phyloP scores from a whole-genome alignment of 2,888 invertebrate species.

The Eilema depressum region DNA sequence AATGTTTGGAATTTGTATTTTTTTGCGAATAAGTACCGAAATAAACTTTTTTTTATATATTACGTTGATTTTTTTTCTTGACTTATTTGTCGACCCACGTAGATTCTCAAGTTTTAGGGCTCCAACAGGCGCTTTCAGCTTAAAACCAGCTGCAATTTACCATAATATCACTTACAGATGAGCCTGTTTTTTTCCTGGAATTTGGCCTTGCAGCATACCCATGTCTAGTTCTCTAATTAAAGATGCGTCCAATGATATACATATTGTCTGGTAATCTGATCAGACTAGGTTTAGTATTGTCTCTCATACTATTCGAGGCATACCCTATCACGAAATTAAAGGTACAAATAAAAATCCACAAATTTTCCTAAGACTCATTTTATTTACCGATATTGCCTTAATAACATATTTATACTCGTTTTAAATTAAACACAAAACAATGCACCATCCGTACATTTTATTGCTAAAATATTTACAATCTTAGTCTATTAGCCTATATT shows the following conservation, averaged over 20 bases:
- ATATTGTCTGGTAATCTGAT: too few species aligned
- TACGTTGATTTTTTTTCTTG: neutral
- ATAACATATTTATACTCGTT: slow-evolving; percentile 33
- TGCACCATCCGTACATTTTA: slow-evolving; percentile 29
- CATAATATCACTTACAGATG: too few species aligned
- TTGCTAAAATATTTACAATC: slow-evolving; percentile 52
- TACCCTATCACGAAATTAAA: too few species aligned
- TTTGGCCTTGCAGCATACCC: too few species aligned
- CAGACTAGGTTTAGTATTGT: too few species aligned
- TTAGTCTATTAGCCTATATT: slow-evolving; percentile 53
- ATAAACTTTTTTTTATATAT: slow-evolving; percentile 29
- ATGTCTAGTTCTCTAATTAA: too few species aligned
- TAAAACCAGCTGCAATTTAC: too few species aligned
- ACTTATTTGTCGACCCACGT: rapidly evolving
- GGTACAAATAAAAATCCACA: neutral
- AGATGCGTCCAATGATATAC: too few species aligned
- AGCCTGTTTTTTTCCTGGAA: too few species aligned
- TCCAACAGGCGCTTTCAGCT: too few species aligned
- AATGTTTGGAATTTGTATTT: slow-evolving; percentile 44
- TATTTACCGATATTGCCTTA: slow-evolving; percentile 19
- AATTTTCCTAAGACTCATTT: slow-evolving; percentile 6
- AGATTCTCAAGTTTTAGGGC: too few species aligned
- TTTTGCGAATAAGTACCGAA: slow-evolving; percentile 47
- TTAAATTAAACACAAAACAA: slow-evolving; percentile 29
- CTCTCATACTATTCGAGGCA: too few species aligned